A percentile compares a stretch with the other conserved stretches of the same genome.
Conservation (phyloP, 2,113 vertebrate genomes). For the Falco punctatus region DNA sequence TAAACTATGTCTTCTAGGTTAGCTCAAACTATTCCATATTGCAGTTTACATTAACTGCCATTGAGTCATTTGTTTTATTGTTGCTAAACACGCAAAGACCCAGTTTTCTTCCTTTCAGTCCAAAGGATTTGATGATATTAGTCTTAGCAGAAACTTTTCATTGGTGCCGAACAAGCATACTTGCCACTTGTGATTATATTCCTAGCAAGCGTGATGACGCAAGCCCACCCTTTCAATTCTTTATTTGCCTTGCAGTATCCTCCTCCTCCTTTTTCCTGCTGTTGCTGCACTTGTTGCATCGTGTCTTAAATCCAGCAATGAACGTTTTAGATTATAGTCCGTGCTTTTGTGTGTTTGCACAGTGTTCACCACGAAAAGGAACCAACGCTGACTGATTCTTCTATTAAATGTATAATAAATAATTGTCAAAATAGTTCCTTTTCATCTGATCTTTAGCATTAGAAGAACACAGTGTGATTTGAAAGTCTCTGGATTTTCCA, state of each 20-base stretch:
- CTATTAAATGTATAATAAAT: not conserved
- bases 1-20: not conserved
- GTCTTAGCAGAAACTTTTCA: conserved; percentile 11
- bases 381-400: not conserved
- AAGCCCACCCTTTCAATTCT: not conserved
- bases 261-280: not conserved
- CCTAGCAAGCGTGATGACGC: not conserved
- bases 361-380: not conserved
- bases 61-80: conserved; percentile 6
- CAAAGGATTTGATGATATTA: not conserved
- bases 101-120: not conserved
- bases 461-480: not conserved
- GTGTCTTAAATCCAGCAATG: not conserved
- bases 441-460: not conserved
- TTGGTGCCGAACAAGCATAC: not conserved
- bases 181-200: not conserved
- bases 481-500: not conserved
- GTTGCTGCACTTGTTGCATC: conserved; percentile 43
- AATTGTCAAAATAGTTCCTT: not conserved
- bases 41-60: not conserved
- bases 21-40: conserved; percentile 7
- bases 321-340: not conserved
- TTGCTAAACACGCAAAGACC: not conserved
- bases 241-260: not conserved
- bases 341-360: not conserved